Conservation (phyloP, 2,888 invertebrate genomes). For the Galerucella nymphaeae region DNA sequence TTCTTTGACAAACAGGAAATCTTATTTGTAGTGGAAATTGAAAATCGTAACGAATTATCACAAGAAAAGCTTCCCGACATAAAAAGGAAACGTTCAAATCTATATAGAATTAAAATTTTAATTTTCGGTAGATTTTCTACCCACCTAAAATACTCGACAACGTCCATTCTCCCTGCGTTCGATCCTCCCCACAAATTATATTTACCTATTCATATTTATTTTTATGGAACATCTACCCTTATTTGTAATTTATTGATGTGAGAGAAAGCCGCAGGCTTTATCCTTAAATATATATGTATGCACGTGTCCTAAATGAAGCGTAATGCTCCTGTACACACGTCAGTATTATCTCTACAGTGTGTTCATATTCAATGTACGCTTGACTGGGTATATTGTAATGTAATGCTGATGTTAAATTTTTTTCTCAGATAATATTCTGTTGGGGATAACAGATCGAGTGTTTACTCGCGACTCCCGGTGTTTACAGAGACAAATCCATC, state of each 20-base stretch:
- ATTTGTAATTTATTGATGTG: conserved; percentile 50
- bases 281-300: conserved; percentile 44
- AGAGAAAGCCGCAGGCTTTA: conserved; percentile 44
- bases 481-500: neutral
- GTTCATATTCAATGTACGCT: conserved; percentile 46
- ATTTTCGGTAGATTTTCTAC: neutral
- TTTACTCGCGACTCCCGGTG: neutral
- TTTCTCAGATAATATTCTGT: neutral
- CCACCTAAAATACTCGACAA: conserved; percentile 29
- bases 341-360: conserved; percentile 46
- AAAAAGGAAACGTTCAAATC: too few relatives aligned
- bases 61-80: conserved; percentile 17
- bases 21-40: conserved; percentile 33
- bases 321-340: conserved; percentile 44
- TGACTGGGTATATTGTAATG: conserved; percentile 41
- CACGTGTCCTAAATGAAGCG: conserved; percentile 48
- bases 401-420: conserved; percentile 17
- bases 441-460: neutral
- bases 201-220: conserved; percentile 51
- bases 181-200: conserved; percentile 47
- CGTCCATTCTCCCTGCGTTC: conserved; percentile 15
- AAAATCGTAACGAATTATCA: conserved; percentile 25
- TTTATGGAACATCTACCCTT: conserved; percentile 47
- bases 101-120: too few relatives aligned
- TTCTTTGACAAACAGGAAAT: conserved; percentile 35